Evolutionary conservation across 2,888 invertebrate species (phyloP), one percentile per base, ranked within the genome.

Genomic region (Periphyllus acericola): DNA sequence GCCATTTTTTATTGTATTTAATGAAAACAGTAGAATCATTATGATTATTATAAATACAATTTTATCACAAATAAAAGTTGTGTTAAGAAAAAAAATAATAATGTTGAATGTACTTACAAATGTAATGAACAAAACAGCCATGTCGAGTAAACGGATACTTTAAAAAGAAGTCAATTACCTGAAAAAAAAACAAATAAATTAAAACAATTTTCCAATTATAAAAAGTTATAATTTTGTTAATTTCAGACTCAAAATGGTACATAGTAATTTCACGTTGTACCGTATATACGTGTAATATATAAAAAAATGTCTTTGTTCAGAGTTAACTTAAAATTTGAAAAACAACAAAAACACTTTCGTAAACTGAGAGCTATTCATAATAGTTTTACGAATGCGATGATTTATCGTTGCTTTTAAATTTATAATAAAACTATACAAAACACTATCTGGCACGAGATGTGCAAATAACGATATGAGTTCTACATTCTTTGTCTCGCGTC

Each of bases 151-250:
- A 34, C 60, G 9, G 6, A 36, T 25, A 32, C 34, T 4, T 19
- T 71, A 72, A 40, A 52, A 80, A 79, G n/a, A 36, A 66, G n/a
- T 36, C 14, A 60, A 36, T 79, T 79, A 79, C 66, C 80, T 36
- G 40, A 66, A 80, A 80, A 17, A 60, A 34, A 36, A 72, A 72
- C 19, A 19, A 34, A 34, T 72, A 68, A 68, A 68, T 29, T 29
- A 29, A 68, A 29, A 68, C 2, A 6, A 71, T 32, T 71, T 25
- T 21, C 25, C 60, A 25, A 60, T 60, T 60, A 60, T 60, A 60
- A 25, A 60, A 60, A 60, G 25, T 60, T 60, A 25, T 25, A 21
- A 60, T 60, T 60, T 21, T 60, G 60, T 60, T 8, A 60, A 60
- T 60, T 60, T 60, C 3, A 25, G 21, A 25, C 60, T 21, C 21